phyloP scores from a whole-genome alignment of 2,888 invertebrate genomes.

The Cephus sareptanus region DNA sequence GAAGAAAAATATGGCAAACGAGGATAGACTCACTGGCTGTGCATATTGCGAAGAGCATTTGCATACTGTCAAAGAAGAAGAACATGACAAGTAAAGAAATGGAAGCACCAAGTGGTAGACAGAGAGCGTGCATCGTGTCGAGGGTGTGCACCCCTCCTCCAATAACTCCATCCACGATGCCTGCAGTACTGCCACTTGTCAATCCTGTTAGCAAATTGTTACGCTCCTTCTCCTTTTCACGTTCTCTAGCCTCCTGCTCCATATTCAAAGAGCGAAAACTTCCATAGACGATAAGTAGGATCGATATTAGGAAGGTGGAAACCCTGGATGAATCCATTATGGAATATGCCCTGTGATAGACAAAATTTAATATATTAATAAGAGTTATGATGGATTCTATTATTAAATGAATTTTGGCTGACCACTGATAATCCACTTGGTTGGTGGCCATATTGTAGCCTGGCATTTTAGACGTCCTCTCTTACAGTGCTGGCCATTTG shows the following conservation, averaged over 20 bases:
- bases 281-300: constrained; percentile 96
- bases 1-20: neutral
- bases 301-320: constrained; percentile 96
- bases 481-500: constrained; percentile 41
- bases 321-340: constrained; percentile 98
- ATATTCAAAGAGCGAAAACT: constrained; percentile 96
- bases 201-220: constrained; percentile 74
- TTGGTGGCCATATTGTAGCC: constrained; percentile 64
- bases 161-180: constrained; percentile 49
- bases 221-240: constrained; percentile 80
- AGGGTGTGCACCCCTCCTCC: constrained; percentile 82
- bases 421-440: constrained; percentile 69
- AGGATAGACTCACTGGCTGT: constrained; percentile 87
- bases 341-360: constrained; percentile 82
- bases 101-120: constrained; percentile 95
- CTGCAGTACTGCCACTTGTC: constrained; percentile 62
- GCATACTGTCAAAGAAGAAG: constrained; percentile 99
- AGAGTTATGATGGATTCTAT: neutral
- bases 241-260: constrained; percentile 92
- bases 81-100: constrained; percentile 97
- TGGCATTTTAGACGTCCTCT: constrained; percentile 45
- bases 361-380: neutral
- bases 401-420: constrained; percentile 32
- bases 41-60: constrained; percentile 94
- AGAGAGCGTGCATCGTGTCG: constrained; percentile 97